Conservation (phyloP, 1,140 invertebrate genomes). For the Branchinecta lynchi region DNA sequence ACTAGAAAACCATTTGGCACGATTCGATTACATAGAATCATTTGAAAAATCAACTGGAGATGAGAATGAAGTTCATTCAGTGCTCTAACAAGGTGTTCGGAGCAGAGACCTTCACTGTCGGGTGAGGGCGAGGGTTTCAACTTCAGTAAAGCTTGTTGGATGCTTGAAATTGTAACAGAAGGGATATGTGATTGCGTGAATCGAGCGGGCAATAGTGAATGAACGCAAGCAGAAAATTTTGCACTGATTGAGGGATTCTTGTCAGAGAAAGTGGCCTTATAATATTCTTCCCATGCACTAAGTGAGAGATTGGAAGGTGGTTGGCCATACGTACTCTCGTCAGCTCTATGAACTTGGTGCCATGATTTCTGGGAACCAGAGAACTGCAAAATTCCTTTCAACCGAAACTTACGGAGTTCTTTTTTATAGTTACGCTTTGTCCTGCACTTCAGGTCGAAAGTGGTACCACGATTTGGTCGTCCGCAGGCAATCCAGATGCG, state of each 20-base stretch:
- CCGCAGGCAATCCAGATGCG: conserved; percentile 4
- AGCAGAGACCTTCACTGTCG: conserved; percentile 6
- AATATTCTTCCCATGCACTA: conserved; percentile 11
- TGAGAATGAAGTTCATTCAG: conserved; percentile 6
- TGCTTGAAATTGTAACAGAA: conserved; percentile 2
- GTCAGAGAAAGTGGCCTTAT: conserved; percentile 9
- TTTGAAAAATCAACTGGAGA: conserved; percentile 7
- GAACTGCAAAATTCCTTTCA: conserved; percentile 3
- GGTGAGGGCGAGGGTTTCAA: conserved; percentile 2
- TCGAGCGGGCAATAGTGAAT: conserved; percentile 9
- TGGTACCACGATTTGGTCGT: background rate
- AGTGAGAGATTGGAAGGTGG: conserved; percentile 7
- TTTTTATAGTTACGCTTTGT: conserved; percentile 10
- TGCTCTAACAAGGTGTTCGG: conserved; percentile 8
- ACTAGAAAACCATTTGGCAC: conserved; percentile 9
- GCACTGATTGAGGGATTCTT: conserved; percentile 7
- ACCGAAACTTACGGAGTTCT: background rate
- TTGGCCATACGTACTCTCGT: background rate
- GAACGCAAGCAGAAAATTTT: conserved; percentile 7
- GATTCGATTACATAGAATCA: conserved; percentile 2
- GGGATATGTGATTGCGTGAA: conserved; percentile 7
- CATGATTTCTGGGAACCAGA: conserved; percentile 7
- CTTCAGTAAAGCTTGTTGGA: conserved; percentile 9
- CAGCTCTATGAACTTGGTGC: background rate
- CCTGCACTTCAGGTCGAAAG: conserved; percentile 7